phyloP scores from a whole-genome alignment of 2,888 invertebrate species.

The Noctua pronuba region DNA sequence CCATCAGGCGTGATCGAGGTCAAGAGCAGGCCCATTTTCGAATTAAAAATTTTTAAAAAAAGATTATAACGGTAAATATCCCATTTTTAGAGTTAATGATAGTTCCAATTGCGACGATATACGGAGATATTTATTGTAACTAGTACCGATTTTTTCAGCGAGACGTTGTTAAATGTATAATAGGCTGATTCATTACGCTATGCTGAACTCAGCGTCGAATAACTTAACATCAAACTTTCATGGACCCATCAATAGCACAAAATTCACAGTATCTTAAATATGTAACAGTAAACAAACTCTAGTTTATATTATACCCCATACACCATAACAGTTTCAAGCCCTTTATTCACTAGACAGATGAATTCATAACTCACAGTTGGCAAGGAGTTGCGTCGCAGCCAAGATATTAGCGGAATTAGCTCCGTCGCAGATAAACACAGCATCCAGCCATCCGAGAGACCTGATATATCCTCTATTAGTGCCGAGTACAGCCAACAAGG shows the following conservation, averaged over 20 bases:
- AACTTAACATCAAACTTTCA: not conserved
- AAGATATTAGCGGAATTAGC: slow-evolving; percentile 69
- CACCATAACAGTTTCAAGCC: slow-evolving; percentile 32
- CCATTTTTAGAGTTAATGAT: too few species aligned
- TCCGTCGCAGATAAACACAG: slow-evolving; percentile 72
- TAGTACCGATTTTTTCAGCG: not conserved
- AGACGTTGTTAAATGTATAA: not conserved
- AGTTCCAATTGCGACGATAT: not conserved
- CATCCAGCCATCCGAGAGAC: slow-evolving; percentile 73
- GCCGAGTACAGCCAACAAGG: slow-evolving; percentile 25
- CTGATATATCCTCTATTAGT: slow-evolving; percentile 66
- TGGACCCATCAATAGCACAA: not conserved
- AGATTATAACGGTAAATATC: too few species aligned
- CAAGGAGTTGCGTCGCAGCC: slow-evolving; percentile 58
- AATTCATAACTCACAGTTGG: slow-evolving; percentile 69
- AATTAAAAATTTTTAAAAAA: too few species aligned
- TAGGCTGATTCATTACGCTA: not conserved
- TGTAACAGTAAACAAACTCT: slow-evolving; percentile 1
- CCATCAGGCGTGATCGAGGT: too few species aligned
- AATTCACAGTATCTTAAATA: not conserved
- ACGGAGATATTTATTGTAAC: not conserved
- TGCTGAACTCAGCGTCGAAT: not conserved
- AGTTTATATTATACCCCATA: not conserved
- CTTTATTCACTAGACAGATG: slow-evolving; percentile 58
- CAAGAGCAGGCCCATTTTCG: too few species aligned